phyloP scores from a whole-genome alignment of 2,888 invertebrate species.

The Hypercompe scribonia region DNA sequence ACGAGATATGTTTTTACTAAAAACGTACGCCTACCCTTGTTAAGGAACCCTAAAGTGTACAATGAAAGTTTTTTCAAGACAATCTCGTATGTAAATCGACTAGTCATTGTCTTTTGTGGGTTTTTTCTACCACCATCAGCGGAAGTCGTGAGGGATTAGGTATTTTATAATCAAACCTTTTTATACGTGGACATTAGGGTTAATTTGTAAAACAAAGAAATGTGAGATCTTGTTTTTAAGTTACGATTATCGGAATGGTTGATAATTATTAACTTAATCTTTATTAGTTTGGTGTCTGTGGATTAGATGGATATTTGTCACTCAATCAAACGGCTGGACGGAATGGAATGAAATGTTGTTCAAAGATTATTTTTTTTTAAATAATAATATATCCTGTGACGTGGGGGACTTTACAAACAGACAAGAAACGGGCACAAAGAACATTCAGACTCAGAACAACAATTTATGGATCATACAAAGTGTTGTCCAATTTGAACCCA shows the following conservation, averaged over 20 bases:
- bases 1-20: not conserved
- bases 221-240: constrained; percentile 15
- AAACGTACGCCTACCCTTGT: not conserved
- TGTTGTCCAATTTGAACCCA: too few species aligned
- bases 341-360: not conserved
- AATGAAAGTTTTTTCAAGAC: constrained; percentile 63
- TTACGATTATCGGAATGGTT: constrained; percentile 1
- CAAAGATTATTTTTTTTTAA: too few species aligned
- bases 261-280: not conserved
- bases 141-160: constrained; percentile 73
- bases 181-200: constrained; percentile 35
- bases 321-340: not conserved
- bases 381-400: too few species aligned
- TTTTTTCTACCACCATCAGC: constrained; percentile 56
- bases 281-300: not conserved
- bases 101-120: constrained; percentile 79
- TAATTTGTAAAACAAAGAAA: constrained; percentile 33
- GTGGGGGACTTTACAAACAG: too few species aligned
- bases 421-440: too few species aligned
- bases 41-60: constrained; percentile 50
- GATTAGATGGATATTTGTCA: not conserved
- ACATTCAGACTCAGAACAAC: too few species aligned
- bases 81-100: constrained; percentile 82
- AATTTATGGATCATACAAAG: too few species aligned
- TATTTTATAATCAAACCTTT: constrained; percentile 60